Percentiles rank a stretch among this genome's conserved stretches.
Conservation (phyloP, 2,113 vertebrate species). For the Tapirus terrestris region DNA sequence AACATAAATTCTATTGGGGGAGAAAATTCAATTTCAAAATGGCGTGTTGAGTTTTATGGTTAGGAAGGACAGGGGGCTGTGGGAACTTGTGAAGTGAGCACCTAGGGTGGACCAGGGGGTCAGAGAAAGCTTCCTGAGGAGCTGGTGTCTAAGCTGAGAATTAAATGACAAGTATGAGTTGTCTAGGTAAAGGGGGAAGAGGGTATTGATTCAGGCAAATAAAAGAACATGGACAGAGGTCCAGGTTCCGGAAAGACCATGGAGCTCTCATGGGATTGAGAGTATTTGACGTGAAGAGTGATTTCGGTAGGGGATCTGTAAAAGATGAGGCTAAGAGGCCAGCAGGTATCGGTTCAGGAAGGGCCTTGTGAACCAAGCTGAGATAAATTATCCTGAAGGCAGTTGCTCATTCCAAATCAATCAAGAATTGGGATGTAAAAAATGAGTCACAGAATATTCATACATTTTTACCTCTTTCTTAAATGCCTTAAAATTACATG, state of each 20-base stretch:
- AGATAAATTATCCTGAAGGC: background rate
- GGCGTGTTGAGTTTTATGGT: background rate
- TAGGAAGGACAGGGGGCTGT: background rate
- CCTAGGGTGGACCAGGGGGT: background rate
- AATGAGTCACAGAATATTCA: background rate
- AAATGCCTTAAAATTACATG: background rate
- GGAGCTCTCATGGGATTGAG: background rate
- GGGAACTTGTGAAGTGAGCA: background rate
- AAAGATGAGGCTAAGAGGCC: background rate
- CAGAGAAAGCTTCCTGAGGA: background rate
- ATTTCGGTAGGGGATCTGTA: background rate
- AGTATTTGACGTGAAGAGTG: background rate
- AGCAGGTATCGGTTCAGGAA: background rate
- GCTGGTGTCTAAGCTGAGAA: background rate
- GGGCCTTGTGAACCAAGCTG: background rate
- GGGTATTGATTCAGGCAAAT: background rate
- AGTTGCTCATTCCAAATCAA: background rate
- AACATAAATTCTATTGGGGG: background rate
- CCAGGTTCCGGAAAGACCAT: background rate
- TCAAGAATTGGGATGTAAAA: background rate
- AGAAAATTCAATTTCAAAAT: slow-evolving; percentile 3
- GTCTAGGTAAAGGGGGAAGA: background rate
- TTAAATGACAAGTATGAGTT: background rate
- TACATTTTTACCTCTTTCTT: background rate
- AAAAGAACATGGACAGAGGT: background rate